Percentiles rank a stretch among this genome's conserved stretches.
Evolutionary conservation across 2,113 vertebrate genomes (phyloP).

Genomic region (Platysternon megacephalum): DNA sequence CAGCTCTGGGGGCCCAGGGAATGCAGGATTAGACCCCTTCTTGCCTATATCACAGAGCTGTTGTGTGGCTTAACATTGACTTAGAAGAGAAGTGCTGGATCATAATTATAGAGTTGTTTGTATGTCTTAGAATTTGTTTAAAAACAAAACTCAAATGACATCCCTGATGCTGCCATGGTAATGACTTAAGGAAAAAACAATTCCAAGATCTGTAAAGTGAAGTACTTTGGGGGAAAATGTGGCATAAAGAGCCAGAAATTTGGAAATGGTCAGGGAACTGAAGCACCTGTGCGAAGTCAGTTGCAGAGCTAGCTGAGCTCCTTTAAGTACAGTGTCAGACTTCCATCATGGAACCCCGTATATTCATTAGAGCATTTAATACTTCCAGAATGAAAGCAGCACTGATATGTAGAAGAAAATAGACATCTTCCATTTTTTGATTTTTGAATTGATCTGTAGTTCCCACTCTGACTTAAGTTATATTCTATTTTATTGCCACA

Average conservation of each 20-base stretch:
- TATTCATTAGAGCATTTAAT: not conserved
- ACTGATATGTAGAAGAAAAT: not conserved
- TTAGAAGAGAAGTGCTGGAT: not conserved
- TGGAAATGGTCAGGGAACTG: not conserved
- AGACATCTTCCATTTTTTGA: not conserved
- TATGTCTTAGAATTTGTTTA: slow-evolving; percentile 16
- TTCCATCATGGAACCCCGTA: not conserved
- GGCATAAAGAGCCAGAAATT: accelerated
- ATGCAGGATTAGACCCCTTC: slow-evolving; percentile 7
- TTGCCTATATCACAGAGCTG: not conserved
- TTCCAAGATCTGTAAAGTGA: not conserved
- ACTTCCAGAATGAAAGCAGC: accelerated
- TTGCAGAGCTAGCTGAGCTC: too few relatives aligned
- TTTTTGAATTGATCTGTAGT: not conserved
- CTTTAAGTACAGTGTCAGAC: not conserved
- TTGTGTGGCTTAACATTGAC: not conserved
- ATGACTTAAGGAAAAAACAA: not conserved
- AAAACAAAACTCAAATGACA: not conserved
- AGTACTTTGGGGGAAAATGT: not conserved
- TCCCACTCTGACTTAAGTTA: not conserved
- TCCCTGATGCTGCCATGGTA: not conserved
- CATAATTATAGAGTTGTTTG: not conserved
- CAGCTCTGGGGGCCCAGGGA: not conserved
- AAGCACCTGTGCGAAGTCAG: accelerated
- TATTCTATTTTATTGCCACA: not conserved